A percentile compares a stretch with the other conserved stretches of the same genome.
phyloP scores from a whole-genome alignment of 2,888 invertebrate species.

The Galeruca laticollis region DNA sequence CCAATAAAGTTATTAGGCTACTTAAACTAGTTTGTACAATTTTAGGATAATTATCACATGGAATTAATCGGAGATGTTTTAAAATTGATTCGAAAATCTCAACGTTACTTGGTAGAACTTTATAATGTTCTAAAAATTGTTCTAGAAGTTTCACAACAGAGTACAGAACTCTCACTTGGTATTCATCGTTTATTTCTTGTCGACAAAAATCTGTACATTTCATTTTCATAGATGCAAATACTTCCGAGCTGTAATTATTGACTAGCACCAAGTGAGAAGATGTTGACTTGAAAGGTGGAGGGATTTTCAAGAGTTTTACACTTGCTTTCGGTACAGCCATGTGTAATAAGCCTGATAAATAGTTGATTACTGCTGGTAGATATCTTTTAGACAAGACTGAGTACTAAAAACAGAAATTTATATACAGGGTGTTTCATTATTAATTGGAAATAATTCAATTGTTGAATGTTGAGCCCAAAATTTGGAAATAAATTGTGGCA shows the following conservation, averaged over 20 bases:
- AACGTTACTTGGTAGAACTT: conserved; percentile 59
- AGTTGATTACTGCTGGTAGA: conserved; percentile 84
- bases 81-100: conserved; percentile 71
- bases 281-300: conserved; percentile 77
- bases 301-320: conserved; percentile 72
- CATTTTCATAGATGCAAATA: conserved; percentile 64
- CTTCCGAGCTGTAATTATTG: conserved; percentile 37
- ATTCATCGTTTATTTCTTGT: conserved; percentile 71
- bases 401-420: conserved; percentile 71
- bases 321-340: conserved; percentile 75
- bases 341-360: conserved; percentile 81
- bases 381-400: conserved; percentile 83
- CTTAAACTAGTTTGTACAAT: conserved; percentile 68
- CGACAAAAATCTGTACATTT: conserved; percentile 71
- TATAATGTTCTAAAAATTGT: conserved; percentile 71
- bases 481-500: too few species aligned
- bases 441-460: too few species aligned
- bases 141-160: conserved; percentile 71
- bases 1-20: conserved; percentile 67
- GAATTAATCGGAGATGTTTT: conserved; percentile 70
- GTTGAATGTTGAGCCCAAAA: too few species aligned
- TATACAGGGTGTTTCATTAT: background rate
- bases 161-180: conserved; percentile 74
- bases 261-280: conserved; percentile 68
- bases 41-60: conserved; percentile 74